Base-by-base conservation (phyloP, 2,888 invertebrate genomes). In the Apodemia duryi region DNA sequence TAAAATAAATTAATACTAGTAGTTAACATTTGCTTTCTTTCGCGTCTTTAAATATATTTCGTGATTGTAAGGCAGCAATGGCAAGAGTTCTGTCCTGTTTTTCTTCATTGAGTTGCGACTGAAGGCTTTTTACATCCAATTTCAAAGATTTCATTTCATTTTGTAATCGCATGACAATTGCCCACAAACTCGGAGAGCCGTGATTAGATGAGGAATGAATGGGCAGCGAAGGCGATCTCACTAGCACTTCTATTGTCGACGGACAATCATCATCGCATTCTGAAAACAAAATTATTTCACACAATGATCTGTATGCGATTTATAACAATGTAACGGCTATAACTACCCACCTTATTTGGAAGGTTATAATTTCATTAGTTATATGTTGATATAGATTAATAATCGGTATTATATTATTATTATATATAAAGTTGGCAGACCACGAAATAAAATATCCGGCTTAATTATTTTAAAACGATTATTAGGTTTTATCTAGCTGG, bases 131-230 rank as follows among this genome's bases (percentile, higher is more conserved):
- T 73, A 95, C 93, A 81, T 94, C 93, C 70, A 88, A 79, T 80
- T 94, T 94, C 72, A 96, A 85, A 67, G 93, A 93, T 76, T 94
- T 93, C 71, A 97, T 92, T 85, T 96, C 95, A 78, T 94, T 95
- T 80, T 95, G 95, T 75, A 97, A 84, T 69, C 95, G 93, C 91
- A 96, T 95, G 71, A 97, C 95, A 66, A 96, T 94, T 74, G 96
- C 95, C 84, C 96, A 95, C 74, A 96, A 86, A 76, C 94, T 95
- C 81, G 96, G 95, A 79, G 81, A 81, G 63, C 80, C 83, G 75
- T 85, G 84, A 72, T 75, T 77, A 63, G 83, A 77, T 13, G 80
- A 79, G 66, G 82, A 81, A 76, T 89, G 89, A 72, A 89, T 85
- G 65, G 92, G 92, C 75, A 92, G 80, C 57, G 89, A 89, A 38